These are phyloP conservation scores for Coturnix japonica DNA, from an alignment of 2,113 vertebrate species.

Conservation along the genomic window DNA sequence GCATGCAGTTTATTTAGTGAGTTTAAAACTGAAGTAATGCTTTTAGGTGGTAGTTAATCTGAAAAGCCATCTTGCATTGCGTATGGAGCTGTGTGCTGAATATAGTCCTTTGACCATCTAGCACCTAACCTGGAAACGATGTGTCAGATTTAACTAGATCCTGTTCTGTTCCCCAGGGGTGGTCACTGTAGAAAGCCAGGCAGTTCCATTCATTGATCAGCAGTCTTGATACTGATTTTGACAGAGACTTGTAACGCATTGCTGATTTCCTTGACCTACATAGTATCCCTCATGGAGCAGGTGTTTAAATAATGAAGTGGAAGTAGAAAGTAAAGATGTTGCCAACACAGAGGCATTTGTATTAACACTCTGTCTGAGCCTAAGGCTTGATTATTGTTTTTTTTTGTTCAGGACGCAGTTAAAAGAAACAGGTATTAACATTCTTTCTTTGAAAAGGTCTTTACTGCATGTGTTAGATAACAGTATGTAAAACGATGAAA, in stretches of 20 bases:
- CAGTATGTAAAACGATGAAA: not conserved
- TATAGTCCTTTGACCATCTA: not conserved
- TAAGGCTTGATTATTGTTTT: not conserved
- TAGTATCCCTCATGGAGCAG: not conserved
- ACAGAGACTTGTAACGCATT: not conserved
- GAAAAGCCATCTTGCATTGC: not conserved
- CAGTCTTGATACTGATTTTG: not conserved
- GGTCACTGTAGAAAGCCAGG: not conserved
- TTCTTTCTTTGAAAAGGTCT: not conserved
- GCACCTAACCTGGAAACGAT: not conserved
- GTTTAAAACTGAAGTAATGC: not conserved
- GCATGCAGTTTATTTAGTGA: not conserved
- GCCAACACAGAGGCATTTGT: not conserved
- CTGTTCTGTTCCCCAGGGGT: not conserved
- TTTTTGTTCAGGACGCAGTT: not conserved
- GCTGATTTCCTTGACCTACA: conserved; percentile 3
- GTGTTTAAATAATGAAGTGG: not conserved
- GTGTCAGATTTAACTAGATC: not conserved
- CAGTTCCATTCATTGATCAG: not conserved
- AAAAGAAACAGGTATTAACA: not conserved
- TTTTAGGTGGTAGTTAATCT: not conserved
- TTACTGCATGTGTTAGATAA: not conserved
- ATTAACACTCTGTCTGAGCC: not conserved
- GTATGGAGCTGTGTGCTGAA: not conserved
- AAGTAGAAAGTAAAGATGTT: not conserved